A percentile compares a stretch with the other conserved stretches of the same genome.
Conservation (phyloP, 2,113 vertebrate species). For the Oncorhynchus nerka region DNA sequence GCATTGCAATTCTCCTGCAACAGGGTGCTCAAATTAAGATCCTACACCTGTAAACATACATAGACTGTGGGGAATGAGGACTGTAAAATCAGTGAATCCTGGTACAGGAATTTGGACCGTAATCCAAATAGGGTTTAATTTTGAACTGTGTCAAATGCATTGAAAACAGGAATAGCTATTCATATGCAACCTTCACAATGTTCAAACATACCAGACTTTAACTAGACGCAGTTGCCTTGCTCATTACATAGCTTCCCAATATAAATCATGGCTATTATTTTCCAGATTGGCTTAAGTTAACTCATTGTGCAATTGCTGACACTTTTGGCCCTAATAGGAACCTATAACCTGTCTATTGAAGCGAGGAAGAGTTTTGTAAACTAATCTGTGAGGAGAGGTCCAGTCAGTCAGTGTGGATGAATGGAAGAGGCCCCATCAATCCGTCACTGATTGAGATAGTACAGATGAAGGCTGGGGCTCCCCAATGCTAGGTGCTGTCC, state of each 20-base stretch:
- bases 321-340: conserved; percentile 46
- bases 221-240: neutral
- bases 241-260: neutral
- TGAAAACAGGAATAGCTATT: neutral
- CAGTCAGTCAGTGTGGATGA: conserved; percentile 71
- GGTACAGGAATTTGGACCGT: conserved; percentile 4
- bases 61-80: neutral
- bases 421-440: conserved; percentile 75
- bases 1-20: no score
- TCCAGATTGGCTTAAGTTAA: conserved; percentile 24
- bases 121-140: conserved; percentile 15
- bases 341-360: conserved; percentile 53
- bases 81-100: neutral
- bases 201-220: neutral
- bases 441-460: conserved; percentile 80
- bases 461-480: conserved; percentile 77
- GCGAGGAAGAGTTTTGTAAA: conserved; percentile 55
- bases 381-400: conserved; percentile 53
- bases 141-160: neutral
- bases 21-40: no score
- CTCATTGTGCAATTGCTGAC: conserved; percentile 33
- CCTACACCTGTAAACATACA: neutral
- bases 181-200: neutral
- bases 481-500: conserved; percentile 80
- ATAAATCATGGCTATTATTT: neutral